A percentile compares a stretch with the other conserved stretches of the same genome.
Evolutionary conservation across 53 echinoderm and acorn worm species (phyloP).

Genomic region (Actinopyga echinites): DNA sequence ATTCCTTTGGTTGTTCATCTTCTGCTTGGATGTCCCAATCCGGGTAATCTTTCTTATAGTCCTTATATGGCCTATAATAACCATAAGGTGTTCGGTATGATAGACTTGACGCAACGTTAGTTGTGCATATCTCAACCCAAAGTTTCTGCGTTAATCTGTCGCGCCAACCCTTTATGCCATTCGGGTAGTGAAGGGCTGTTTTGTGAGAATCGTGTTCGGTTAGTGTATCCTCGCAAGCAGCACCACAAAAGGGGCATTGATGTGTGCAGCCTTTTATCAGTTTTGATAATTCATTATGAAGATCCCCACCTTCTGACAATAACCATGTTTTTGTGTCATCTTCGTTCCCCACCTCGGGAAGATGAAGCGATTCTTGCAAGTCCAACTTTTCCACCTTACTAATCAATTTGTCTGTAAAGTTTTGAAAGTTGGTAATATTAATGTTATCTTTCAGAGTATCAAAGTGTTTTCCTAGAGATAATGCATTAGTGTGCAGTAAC

Average conservation of each 20-base stretch:
- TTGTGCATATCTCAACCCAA: background rate
- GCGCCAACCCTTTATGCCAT: background rate
- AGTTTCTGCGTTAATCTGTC: background rate
- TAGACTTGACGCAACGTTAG: background rate
- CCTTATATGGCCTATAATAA: conserved; percentile 3
- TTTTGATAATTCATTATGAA: background rate
- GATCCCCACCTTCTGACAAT: background rate
- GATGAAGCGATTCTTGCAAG: background rate
- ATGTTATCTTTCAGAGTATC: too few relatives aligned
- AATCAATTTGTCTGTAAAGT: too few relatives aligned
- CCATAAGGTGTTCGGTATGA: background rate
- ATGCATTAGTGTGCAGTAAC: too few relatives aligned
- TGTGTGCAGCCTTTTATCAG: background rate
- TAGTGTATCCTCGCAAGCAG: background rate
- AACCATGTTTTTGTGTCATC: conserved; percentile 21
- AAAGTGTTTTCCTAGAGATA: too few relatives aligned
- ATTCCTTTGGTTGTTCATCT: background rate
- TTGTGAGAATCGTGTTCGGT: background rate
- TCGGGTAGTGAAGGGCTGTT: conserved; percentile 1
- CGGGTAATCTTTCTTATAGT: background rate
- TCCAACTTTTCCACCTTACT: too few relatives aligned
- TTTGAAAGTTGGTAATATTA: too few relatives aligned
- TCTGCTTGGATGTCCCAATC: background rate
- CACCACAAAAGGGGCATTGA: conserved; percentile 13
- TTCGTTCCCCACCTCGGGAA: background rate